Conservation (phyloP, 92 coral and sea anemone genomes). For the Bergia puertoricense region DNA sequence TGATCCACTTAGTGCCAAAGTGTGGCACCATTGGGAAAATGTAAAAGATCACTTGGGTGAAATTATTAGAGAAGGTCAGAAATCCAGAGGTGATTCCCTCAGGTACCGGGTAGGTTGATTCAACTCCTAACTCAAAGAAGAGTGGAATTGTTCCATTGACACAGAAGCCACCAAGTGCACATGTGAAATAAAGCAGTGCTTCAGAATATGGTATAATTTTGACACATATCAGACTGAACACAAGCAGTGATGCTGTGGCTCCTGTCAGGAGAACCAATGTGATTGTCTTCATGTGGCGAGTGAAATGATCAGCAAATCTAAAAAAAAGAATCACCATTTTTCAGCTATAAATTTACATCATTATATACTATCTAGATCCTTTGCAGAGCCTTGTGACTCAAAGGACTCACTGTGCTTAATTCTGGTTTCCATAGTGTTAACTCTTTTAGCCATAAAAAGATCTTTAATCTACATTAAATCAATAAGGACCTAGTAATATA, state of each 20-base stretch:
- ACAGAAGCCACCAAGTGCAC: constrained; percentile 84
- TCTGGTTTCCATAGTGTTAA: background rate
- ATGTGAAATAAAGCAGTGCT: constrained; percentile 67
- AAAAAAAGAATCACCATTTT: background rate
- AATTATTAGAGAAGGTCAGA: constrained; percentile 86
- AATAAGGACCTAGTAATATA: too few relatives aligned
- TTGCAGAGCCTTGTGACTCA: too few relatives aligned
- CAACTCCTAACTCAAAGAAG: constrained; percentile 90
- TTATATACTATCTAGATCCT: background rate
- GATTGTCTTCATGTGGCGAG: constrained; percentile 83
- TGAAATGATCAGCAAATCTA: constrained; percentile 93
- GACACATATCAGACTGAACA: constrained; percentile 80
- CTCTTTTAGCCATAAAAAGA: background rate
- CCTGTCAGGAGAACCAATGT: constrained; percentile 72
- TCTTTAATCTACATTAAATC: too few relatives aligned
- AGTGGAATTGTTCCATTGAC: constrained; percentile 92
- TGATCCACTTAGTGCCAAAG: constrained; percentile 88
- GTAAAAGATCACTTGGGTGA: constrained; percentile 85
- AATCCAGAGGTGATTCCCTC: constrained; percentile 93
- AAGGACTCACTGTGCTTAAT: too few relatives aligned
- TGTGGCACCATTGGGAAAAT: constrained; percentile 83
- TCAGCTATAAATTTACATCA: background rate
- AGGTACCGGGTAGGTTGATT: constrained; percentile 91
- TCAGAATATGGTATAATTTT: constrained; percentile 65
- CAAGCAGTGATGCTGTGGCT: constrained; percentile 69